Conservation (phyloP, 1,140 invertebrate genomes). For the Bombus haemorrhoidalis region DNA sequence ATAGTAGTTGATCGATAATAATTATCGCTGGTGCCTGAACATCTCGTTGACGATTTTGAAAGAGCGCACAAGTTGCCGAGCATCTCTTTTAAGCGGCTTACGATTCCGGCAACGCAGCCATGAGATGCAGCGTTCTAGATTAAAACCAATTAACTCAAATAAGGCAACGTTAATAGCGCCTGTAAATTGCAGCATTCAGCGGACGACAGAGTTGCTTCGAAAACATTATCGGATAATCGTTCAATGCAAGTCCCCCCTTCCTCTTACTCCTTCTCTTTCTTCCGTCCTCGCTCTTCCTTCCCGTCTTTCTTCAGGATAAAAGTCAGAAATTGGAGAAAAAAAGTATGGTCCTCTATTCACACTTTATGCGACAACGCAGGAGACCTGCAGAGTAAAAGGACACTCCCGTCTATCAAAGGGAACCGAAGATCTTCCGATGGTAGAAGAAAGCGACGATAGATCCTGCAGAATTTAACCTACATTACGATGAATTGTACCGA, state of each 20-base stretch:
- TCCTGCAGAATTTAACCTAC: constrained; percentile 30
- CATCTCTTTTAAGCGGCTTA: constrained; percentile 15
- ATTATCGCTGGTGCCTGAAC: background rate
- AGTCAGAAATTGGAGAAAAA: constrained; percentile 15
- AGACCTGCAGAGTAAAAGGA: background rate
- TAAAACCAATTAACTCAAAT: constrained; percentile 53
- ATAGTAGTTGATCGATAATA: constrained; percentile 10
- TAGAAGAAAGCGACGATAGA: background rate
- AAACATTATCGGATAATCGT: constrained; percentile 39
- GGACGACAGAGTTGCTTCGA: constrained; percentile 15
- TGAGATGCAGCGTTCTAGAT: constrained; percentile 27
- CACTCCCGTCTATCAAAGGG: background rate
- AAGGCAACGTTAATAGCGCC: constrained; percentile 50
- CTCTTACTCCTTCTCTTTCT: background rate
- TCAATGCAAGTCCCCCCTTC: background rate
- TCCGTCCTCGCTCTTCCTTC: no score
- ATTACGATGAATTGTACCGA: constrained; percentile 13
- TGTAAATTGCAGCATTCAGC: constrained; percentile 35
- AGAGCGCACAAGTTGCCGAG: background rate
- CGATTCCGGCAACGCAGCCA: background rate
- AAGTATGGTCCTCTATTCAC: background rate
- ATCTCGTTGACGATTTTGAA: constrained; percentile 17
- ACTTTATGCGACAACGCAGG: background rate
- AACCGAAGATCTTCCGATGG: background rate
- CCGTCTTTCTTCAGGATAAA: no score